Base-by-base conservation (phyloP, 1,140 invertebrate genomes). In the Steinernema feltiae region DNA sequence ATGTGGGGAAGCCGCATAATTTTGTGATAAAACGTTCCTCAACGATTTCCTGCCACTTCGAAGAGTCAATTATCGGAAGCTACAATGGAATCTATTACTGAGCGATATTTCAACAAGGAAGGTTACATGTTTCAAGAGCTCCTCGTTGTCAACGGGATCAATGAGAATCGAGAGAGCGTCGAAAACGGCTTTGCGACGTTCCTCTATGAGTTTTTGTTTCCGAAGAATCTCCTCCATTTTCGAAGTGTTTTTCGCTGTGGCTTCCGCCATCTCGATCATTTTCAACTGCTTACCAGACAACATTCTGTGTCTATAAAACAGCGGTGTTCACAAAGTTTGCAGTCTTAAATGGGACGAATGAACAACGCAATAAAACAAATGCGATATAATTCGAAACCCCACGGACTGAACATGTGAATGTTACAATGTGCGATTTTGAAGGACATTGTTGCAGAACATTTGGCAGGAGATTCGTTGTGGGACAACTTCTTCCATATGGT, bases 1-100 rank as follows among this genome's bases (percentile, higher is more conserved):
- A 79, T 12, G 35, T 24, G n/a, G 78, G 76, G 17, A 79, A 72
- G n/a, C 76, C 78, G 30, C 78, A 79, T 18, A 77, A 31, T 21
- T 78, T 74, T 17, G 21, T 63, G 12, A 79, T 27, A 31, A 41
- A 76, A 7, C 78, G 31, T 69, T 79, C 78, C 48, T 79, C 78
- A 46, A 78, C 46, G 12, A 79, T 72, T 72, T 79, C 78, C 21
- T 70, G 72, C 78, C 78, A 79, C 1, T 30, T 69, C 1, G 27
- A 12, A 32, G 30, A 15, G 35, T 79, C 78, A 18, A 79, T 73
- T 32, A 35, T 27, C 27, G 75, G 73, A 3, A 78, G 71, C 78
- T 79, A 71, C n/a, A n/a, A n/a, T n/a, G n/a, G n/a, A n/a, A n/a
- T n/a, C n/a, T n/a, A n/a, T n/a, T n/a, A n/a, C n/a, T n/a, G n/a